Base-by-base conservation (phyloP, 2,888 invertebrate genomes). In the Hyalella azteca region DNA sequence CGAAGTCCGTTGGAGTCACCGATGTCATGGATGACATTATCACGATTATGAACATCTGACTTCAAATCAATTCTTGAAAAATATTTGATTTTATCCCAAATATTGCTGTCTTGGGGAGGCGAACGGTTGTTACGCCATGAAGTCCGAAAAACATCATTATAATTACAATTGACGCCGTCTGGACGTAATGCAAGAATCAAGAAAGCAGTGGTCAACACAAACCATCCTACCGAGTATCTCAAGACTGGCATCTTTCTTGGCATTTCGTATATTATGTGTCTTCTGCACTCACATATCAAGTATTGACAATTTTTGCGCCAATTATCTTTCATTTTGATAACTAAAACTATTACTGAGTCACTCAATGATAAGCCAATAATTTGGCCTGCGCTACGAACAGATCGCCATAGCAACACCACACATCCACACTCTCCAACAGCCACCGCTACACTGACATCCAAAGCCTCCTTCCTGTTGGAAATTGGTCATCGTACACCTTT, bases 221-320 rank as follows among this genome's bases (percentile, higher is more conserved):
- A 66, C 66, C 66, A 29, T 29, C 66, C 66, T 36, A 66, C 7
- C 32, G 66, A 13, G 66, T 39, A 66, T 66, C 66, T 66, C 39
- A 66, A 66, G 66, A 66, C 32, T 66, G 66, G 66, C 66, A 66
- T 66, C 66, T 66, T 66, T 15, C 66, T 66, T 32, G 66, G 36
- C 66, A 32, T 19, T n/a, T 66, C 29, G 66, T 36, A 36, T 11
- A 36, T 45, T 45, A 9, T 45, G 45, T 9, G 39, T 66, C 36
- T 66, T 66, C 66, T 13, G 19, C 39, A 36, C 13, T 36, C 39
- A 66, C 19, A 36, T 36, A 36, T 15, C 36, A 29, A 32, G 19
- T 36, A 19, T 39, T 36, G 36, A 66, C 66, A 36, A 32, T 4
- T 11, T 19, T 22, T 36, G 39, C 36, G 66, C 36, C 36, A 36